These are phyloP conservation scores for Neoaliturus tenellus DNA, from an alignment of 2,888 invertebrate species.

Conservation along the genomic window DNA sequence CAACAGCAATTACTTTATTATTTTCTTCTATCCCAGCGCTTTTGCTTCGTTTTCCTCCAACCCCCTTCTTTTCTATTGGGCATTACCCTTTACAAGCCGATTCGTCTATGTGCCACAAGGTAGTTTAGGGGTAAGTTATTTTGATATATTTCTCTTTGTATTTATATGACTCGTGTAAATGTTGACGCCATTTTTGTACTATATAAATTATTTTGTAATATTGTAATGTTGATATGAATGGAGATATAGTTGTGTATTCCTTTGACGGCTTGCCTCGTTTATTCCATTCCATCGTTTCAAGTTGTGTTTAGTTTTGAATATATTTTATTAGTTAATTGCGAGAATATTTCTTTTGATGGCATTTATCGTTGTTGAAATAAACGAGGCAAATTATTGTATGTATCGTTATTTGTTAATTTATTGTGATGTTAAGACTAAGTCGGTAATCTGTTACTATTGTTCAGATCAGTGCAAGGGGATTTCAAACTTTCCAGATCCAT, in stretches of 20 bases:
- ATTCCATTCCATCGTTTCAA: constrained; percentile 29
- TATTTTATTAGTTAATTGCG: constrained; percentile 40
- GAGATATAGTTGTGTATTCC: constrained; percentile 46
- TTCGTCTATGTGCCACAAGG: constrained; percentile 42
- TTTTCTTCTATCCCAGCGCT: background rate
- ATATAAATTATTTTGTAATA: constrained; percentile 61
- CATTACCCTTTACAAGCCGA: constrained; percentile 13
- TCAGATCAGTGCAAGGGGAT: constrained; percentile 30
- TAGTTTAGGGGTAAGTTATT: constrained; percentile 57
- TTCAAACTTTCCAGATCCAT: background rate
- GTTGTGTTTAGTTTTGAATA: constrained; percentile 37
- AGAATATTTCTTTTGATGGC: constrained; percentile 43
- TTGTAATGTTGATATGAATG: constrained; percentile 56
- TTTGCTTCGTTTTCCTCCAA: background rate
- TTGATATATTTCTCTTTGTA: constrained; percentile 57
- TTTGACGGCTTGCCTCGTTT: constrained; percentile 15
- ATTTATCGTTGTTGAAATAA: constrained; percentile 48
- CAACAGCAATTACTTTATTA: too few relatives aligned
- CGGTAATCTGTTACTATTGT: constrained; percentile 52
- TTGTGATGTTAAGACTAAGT: constrained; percentile 57
- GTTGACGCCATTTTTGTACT: constrained; percentile 58
- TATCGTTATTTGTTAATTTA: constrained; percentile 52
- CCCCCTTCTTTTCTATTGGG: constrained; percentile 19
- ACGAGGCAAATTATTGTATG: constrained; percentile 51
- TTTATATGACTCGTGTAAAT: constrained; percentile 57